These are phyloP conservation scores for Gymnarchus niloticus DNA, from an alignment of 2,113 vertebrate genomes.

Conservation along the genomic window DNA sequence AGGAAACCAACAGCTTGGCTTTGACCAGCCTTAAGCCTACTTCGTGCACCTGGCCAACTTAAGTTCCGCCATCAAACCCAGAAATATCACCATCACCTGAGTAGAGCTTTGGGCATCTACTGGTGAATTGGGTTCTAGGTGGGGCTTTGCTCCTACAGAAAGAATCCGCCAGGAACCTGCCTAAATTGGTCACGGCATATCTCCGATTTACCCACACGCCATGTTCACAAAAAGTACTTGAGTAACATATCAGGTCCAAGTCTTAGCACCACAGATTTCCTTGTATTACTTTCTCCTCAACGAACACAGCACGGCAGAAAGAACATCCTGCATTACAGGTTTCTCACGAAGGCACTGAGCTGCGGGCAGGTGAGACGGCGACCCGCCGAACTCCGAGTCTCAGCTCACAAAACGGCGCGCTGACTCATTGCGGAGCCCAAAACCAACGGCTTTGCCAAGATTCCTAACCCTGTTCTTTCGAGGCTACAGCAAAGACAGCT, in stretches of 20 bases:
- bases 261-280: background rate
- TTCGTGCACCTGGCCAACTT: too few species aligned
- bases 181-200: background rate
- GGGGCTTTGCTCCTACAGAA: too few species aligned
- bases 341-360: background rate
- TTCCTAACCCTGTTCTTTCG: background rate
- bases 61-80: background rate
- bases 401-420: background rate
- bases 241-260: background rate
- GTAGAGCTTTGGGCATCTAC: too few species aligned
- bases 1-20: background rate
- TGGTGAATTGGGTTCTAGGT: too few species aligned
- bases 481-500: background rate
- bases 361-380: background rate
- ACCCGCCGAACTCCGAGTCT: background rate
- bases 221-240: background rate
- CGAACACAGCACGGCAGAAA: background rate
- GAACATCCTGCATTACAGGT: background rate
- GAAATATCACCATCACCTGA: background rate
- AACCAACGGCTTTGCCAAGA: background rate
- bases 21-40: too few species aligned
- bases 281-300: background rate
- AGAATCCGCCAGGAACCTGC: background rate
- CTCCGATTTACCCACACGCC: background rate
- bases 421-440: background rate